phyloP scores from a whole-genome alignment of 2,888 invertebrate species.

The Dilophus febrilis region DNA sequence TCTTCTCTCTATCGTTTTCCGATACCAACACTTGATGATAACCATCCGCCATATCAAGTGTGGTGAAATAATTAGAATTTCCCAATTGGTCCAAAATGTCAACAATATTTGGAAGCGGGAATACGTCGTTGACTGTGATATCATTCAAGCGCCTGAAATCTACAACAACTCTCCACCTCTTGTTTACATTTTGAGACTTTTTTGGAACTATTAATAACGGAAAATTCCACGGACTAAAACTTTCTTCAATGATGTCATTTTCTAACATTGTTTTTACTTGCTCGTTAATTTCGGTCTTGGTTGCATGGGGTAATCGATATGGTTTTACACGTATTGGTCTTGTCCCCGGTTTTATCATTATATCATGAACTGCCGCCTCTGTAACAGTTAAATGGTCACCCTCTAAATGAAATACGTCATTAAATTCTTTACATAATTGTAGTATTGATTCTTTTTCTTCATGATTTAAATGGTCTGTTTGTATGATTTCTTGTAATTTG shows the following conservation, averaged over 20 bases:
- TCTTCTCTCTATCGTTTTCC: conserved; percentile 9
- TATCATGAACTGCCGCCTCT: too few species aligned
- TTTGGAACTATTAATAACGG: conserved; percentile 15
- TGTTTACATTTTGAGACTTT: conserved; percentile 12
- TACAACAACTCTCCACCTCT: conserved; percentile 15
- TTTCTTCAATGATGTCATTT: conserved; percentile 7
- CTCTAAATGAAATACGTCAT: too few species aligned
- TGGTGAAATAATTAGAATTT: conserved; percentile 8
- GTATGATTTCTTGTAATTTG: too few species aligned
- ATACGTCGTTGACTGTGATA: conserved; percentile 11
- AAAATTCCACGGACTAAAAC: conserved; percentile 10
- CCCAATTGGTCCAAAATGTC: conserved; percentile 10
- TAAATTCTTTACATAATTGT: too few species aligned
- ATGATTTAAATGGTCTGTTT: too few species aligned
- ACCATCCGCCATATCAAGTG: conserved; percentile 9
- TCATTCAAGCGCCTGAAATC: conserved; percentile 12
- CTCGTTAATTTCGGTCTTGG: too few species aligned
- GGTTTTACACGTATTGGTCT: background rate
- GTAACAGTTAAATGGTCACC: too few species aligned
- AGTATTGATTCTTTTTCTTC: too few species aligned
- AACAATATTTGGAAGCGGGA: conserved; percentile 11
- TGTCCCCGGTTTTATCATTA: background rate
- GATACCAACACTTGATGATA: conserved; percentile 9
- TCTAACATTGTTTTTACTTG: conserved; percentile 7
- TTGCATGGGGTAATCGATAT: conserved; percentile 2